Evolutionary conservation across 64 coral and sea anemone genomes (phyloP).

Genomic region (Dendronephthya gigantea): DNA sequence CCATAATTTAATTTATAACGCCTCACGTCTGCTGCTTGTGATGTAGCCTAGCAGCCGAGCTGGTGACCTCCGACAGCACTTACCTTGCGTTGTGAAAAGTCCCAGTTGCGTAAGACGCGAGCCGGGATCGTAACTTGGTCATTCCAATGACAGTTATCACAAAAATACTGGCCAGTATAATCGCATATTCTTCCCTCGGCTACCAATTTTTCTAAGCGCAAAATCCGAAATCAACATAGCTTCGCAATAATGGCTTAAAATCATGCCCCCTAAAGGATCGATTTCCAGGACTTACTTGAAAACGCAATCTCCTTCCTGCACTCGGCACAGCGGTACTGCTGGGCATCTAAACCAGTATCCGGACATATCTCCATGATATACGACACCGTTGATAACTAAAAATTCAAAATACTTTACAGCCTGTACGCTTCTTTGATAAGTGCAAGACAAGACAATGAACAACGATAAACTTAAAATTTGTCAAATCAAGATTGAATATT

Average conservation of each 20-base stretch:
- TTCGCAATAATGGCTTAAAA: too few species aligned
- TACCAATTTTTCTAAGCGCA: conserved; percentile 38
- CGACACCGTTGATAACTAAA: conserved; percentile 48
- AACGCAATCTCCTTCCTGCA: conserved; percentile 76
- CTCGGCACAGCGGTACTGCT: conserved; percentile 88
- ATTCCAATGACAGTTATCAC: conserved; percentile 93
- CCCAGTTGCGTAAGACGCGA: conserved; percentile 94
- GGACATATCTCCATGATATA: conserved; percentile 78
- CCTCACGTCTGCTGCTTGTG: too few species aligned
- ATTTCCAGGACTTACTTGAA: conserved; percentile 41
- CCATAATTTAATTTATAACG: too few species aligned
- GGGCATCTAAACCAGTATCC: conserved; percentile 61
- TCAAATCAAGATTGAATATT: too few species aligned
- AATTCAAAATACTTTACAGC: not conserved
- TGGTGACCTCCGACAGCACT: too few species aligned
- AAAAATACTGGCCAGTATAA: conserved; percentile 83
- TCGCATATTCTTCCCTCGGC: conserved; percentile 78
- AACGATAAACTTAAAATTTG: too few species aligned
- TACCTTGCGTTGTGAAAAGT: conserved; percentile 61
- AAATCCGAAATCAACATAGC: not conserved
- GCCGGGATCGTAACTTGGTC: conserved; percentile 66
- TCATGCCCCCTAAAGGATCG: too few species aligned
- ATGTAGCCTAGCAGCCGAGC: too few species aligned
- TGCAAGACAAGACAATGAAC: not conserved
- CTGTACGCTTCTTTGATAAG: too few species aligned